These are phyloP conservation scores for Synergus itoensis DNA, from an alignment of 2,888 invertebrate genomes.

Conservation along the genomic window DNA sequence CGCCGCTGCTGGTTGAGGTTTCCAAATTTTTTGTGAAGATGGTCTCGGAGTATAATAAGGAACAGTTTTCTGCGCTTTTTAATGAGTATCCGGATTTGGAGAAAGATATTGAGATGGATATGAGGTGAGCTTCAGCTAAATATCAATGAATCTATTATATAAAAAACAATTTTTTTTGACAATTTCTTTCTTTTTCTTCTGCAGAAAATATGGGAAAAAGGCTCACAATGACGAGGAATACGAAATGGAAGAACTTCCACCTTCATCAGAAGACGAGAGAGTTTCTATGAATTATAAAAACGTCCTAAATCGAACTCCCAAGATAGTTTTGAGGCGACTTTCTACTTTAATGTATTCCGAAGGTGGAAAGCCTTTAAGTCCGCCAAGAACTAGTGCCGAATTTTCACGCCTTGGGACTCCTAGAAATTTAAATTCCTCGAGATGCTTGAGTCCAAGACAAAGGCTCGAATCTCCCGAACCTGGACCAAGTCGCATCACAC, in stretches of 20 bases:
- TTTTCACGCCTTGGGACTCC: conserved; percentile 24
- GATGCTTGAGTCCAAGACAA: conserved; percentile 20
- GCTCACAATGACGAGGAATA: conserved; percentile 38
- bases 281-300: neutral
- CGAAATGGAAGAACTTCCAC: conserved; percentile 42
- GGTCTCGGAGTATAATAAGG: conserved; percentile 79
- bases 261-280: neutral
- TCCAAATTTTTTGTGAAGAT: conserved; percentile 79
- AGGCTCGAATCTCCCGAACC: conserved; percentile 49
- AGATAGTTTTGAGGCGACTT: conserved; percentile 64
- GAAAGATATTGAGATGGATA: conserved; percentile 65
- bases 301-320: conserved; percentile 52
- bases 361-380: conserved; percentile 50
- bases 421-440: conserved; percentile 48
- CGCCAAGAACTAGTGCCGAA: conserved; percentile 31
- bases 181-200: conserved; percentile 7
- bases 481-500: conserved; percentile 58
- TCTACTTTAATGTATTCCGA: conserved; percentile 63
- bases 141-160: too few species aligned
- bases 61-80: conserved; percentile 69
- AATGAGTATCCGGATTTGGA: conserved; percentile 72
- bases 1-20: conserved; percentile 78
- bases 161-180: too few species aligned
- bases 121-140: conserved; percentile 54
- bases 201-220: conserved; percentile 56